Conservation (phyloP, 2,888 invertebrate species). For the Sympetrum striolatum region DNA sequence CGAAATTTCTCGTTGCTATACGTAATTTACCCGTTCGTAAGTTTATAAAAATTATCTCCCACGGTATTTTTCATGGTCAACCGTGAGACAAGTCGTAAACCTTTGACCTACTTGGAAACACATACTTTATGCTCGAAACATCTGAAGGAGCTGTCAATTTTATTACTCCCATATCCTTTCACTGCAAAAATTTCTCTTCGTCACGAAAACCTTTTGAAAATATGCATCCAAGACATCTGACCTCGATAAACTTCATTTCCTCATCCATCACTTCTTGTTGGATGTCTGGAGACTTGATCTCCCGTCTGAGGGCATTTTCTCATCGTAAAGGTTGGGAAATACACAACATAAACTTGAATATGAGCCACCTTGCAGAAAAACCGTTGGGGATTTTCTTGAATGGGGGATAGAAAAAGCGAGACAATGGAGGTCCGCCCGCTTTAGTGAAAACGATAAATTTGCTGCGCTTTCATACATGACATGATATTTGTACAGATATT, state of each 20-base stretch:
- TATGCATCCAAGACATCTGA: not conserved
- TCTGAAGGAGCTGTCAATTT: not conserved
- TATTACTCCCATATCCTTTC: not conserved
- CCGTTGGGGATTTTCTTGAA: no score
- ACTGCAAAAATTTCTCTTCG: not conserved
- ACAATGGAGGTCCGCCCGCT: no score
- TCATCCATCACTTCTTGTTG: not conserved
- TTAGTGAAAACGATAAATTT: no score
- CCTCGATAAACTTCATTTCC: not conserved
- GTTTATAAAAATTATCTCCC: not conserved
- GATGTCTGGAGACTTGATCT: no score
- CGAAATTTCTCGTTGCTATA: not conserved
- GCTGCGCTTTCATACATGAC: no score
- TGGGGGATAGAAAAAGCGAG: no score
- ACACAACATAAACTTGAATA: no score
- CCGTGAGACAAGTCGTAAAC: not conserved
- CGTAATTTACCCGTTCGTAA: not conserved
- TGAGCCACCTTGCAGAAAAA: no score
- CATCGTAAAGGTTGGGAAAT: no score
- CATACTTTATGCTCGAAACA: not conserved
- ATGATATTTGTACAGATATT: no score
- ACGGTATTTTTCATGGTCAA: not conserved
- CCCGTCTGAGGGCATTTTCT: no score
- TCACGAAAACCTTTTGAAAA: not conserved
- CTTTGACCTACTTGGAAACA: not conserved